Conservation (phyloP, 2,113 vertebrate genomes). For the Kryptolebias marmoratus region DNA sequence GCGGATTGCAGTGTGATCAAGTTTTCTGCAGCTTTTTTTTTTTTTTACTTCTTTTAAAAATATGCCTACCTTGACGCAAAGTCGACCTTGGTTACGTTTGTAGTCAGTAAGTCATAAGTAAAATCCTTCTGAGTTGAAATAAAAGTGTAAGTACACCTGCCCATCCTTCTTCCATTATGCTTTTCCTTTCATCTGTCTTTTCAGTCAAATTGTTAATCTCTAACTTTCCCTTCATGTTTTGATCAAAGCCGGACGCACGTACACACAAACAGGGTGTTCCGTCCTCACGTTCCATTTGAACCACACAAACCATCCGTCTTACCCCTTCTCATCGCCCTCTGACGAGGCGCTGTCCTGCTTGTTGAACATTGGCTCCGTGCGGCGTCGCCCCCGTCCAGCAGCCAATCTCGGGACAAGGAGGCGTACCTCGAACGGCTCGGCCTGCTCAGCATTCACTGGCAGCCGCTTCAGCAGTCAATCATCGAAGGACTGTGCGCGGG, state of each 20-base stretch:
- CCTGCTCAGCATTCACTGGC: slow-evolving; percentile 68
- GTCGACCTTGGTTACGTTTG: no score
- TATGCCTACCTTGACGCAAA: no score
- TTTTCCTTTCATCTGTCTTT: not conserved
- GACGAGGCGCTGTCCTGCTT: slow-evolving; percentile 75
- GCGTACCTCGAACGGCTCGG: slow-evolving; percentile 55
- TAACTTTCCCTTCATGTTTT: slow-evolving; percentile 43
- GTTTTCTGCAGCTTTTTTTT: no score
- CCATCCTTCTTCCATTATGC: not conserved
- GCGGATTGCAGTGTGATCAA: no score
- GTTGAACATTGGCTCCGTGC: slow-evolving; percentile 72
- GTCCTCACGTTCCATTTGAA: not conserved
- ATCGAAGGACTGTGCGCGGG: slow-evolving; percentile 28
- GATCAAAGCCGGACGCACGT: slow-evolving; percentile 29
- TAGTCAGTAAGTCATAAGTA: no score
- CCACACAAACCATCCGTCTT: slow-evolving; percentile 35
- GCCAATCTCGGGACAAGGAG: slow-evolving; percentile 74
- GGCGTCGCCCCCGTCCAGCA: slow-evolving; percentile 59
- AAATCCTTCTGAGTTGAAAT: no score
- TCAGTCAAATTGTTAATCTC: not conserved
- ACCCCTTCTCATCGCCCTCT: slow-evolving; percentile 79
- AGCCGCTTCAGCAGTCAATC: slow-evolving; percentile 55
- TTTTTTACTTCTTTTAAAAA: no score
- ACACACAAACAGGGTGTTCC: not conserved
- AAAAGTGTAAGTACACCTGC: no score